Evolutionary conservation across 2,113 vertebrate species (phyloP).

Genomic region (Hydrolagus affinis): DNA sequence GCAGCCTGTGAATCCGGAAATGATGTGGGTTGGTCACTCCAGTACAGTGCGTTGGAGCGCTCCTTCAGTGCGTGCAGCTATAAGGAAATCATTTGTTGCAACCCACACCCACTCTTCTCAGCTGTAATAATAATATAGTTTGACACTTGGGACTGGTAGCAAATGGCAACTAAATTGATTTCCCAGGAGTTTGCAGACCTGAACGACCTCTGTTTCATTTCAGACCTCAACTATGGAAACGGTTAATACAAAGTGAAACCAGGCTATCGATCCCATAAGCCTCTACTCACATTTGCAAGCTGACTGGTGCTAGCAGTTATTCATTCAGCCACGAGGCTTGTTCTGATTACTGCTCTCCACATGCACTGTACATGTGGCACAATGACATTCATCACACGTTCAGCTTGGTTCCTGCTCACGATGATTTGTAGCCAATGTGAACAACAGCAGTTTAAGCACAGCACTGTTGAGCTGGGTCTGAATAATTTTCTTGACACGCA

Average conservation of each 20-base stretch:
- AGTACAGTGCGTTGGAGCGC: neutral
- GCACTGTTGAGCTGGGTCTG: neutral
- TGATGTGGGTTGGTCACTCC: neutral
- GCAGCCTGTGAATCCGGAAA: neutral
- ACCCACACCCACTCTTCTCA: neutral
- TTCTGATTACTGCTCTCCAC: neutral
- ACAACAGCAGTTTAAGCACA: neutral
- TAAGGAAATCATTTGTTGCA: neutral
- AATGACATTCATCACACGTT: neutral
- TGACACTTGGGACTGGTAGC: neutral
- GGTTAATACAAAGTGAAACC: neutral
- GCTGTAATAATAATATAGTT: neutral
- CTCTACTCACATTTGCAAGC: neutral
- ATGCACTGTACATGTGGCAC: neutral
- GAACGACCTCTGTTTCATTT: neutral
- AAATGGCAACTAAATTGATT: neutral
- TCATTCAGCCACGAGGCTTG: neutral
- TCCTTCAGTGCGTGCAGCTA: neutral
- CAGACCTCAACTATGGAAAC: neutral
- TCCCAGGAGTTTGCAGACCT: neutral
- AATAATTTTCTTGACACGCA: neutral
- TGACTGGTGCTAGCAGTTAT: slow-evolving; percentile 2
- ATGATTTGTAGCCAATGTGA: neutral
- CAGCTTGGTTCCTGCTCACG: neutral
- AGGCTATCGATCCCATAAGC: neutral